Evolutionary conservation across 2,113 vertebrate genomes (phyloP).

Genomic region (Mugil cephalus): DNA sequence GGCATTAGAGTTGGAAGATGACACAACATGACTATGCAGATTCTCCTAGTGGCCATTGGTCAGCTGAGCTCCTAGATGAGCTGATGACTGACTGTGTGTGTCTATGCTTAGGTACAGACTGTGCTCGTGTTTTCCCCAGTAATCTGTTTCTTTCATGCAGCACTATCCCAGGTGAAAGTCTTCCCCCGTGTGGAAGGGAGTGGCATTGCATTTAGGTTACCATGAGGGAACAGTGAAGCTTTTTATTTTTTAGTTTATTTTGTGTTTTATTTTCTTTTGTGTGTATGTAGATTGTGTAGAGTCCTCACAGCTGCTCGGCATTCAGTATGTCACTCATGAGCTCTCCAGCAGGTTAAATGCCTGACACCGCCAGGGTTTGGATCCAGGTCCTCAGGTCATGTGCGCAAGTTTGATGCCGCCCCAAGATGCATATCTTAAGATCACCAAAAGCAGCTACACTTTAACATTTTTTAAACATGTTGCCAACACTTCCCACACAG

Average conservation of each 20-base stretch:
- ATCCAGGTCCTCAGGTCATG: background rate
- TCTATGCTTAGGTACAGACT: constrained; percentile 29
- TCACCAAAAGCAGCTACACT: too few species aligned
- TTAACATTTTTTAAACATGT: too few species aligned
- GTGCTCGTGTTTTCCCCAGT: constrained; percentile 9
- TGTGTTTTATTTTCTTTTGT: too few species aligned
- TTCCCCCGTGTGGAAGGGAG: constrained; percentile 49
- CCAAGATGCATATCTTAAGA: background rate
- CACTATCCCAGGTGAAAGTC: background rate
- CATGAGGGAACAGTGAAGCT: background rate
- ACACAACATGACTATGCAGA: constrained; percentile 54
- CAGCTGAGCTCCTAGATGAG: constrained; percentile 36
- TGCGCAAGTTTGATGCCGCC: background rate
- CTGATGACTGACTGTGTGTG: constrained; percentile 20
- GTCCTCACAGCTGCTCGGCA: background rate
- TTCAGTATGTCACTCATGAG: background rate
- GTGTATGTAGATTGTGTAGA: background rate
- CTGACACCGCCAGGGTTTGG: background rate
- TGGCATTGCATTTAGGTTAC: background rate
- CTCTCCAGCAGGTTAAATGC: background rate
- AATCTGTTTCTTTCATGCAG: background rate
- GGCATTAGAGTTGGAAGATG: constrained; percentile 61
- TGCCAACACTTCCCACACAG: too few species aligned
- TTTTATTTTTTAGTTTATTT: too few species aligned
- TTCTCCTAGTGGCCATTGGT: constrained; percentile 44